Evolutionary conservation across 2,113 vertebrate species (phyloP).

Genomic region (Recurvirostra avosetta): DNA sequence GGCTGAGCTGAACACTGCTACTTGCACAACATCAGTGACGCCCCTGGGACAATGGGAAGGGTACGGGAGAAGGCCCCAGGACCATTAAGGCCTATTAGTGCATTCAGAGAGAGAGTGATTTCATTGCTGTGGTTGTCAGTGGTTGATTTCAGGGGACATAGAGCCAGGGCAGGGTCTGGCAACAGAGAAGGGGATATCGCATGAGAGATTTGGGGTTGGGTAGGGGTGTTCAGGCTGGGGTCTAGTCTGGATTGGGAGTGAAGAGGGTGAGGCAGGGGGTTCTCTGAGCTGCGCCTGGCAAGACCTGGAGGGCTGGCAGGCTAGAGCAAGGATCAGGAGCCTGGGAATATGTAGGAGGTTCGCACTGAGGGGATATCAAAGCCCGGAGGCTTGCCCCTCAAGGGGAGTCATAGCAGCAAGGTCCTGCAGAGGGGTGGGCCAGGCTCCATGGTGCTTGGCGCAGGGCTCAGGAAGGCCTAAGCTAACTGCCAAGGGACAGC

Average conservation of each 20-base stretch:
- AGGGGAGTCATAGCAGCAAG: neutral
- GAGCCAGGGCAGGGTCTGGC: neutral
- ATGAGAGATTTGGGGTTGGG: neutral
- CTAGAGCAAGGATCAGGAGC: neutral
- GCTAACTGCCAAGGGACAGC: neutral
- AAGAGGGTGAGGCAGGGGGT: neutral
- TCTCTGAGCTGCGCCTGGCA: neutral
- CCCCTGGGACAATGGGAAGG: neutral
- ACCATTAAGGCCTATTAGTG: neutral
- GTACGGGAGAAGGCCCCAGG: neutral
- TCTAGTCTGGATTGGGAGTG: neutral
- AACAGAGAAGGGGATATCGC: neutral
- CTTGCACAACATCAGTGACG: neutral
- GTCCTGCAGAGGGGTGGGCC: neutral
- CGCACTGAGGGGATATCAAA: neutral
- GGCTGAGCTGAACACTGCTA: neutral
- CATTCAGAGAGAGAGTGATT: neutral
- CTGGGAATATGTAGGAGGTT: neutral
- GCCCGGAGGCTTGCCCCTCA: neutral
- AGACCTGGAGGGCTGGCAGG: neutral
- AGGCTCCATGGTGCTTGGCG: neutral
- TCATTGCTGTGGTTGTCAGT: neutral
- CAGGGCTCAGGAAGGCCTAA: neutral
- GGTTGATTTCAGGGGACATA: neutral
- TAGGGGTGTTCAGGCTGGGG: neutral